These are phyloP conservation scores for Spilosoma lubricipeda DNA, from an alignment of 2,888 invertebrate species.

Conservation along the genomic window DNA sequence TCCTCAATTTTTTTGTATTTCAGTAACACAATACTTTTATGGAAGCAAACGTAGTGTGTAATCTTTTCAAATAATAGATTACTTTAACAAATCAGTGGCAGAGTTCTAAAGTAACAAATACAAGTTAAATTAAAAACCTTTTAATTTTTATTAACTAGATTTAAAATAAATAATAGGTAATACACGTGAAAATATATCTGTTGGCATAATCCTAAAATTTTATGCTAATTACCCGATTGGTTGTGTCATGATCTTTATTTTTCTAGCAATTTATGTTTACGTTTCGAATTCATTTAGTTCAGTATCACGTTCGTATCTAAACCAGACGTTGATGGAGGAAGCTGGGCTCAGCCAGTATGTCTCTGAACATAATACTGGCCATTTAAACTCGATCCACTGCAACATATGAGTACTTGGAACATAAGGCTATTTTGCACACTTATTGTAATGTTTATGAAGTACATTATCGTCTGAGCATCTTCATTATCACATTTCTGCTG, in stretches of 20 bases:
- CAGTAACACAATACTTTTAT: too few species aligned
- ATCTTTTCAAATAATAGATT: too few species aligned
- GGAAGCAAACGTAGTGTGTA: too few species aligned
- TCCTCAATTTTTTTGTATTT: too few species aligned
- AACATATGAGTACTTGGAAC: conserved; percentile 44
- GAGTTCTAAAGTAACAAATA: too few species aligned
- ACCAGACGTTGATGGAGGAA: conserved; percentile 39
- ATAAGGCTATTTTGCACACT: conserved; percentile 37
- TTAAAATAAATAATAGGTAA: too few species aligned
- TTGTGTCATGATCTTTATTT: background rate
- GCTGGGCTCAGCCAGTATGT: conserved; percentile 33
- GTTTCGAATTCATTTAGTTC: conserved; percentile 17
- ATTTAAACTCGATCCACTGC: conserved; percentile 49
- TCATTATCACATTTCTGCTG: background rate
- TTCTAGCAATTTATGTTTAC: background rate
- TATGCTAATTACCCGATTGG: background rate
- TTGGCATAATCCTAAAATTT: background rate
- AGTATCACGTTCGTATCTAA: conserved; percentile 37
- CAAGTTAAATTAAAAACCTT: too few species aligned
- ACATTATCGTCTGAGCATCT: background rate
- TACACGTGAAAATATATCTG: background rate
- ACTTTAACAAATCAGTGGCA: too few species aligned
- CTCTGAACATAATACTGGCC: conserved; percentile 48
- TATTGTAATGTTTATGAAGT: background rate
- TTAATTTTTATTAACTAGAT: too few species aligned